Base-by-base conservation (phyloP, 2,888 invertebrate species). In the Limnephilus lunatus region DNA sequence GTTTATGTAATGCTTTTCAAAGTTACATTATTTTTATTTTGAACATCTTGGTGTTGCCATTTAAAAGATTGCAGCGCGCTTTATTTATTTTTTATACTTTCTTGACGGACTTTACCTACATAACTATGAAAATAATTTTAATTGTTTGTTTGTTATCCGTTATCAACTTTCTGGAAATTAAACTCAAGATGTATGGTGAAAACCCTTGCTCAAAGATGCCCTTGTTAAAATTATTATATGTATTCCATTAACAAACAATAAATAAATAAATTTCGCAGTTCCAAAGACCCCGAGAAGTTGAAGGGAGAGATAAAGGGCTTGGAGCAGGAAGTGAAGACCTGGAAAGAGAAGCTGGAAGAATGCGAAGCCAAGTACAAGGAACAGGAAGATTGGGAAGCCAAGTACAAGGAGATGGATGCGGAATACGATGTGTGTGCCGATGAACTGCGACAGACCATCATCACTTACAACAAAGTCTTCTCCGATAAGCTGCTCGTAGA, bases 341-440 rank as follows among this genome's bases (percentile, higher is more conserved):
- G 96, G 39, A 93, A 94, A 0, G 93, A 94, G 0, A 95, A 95
- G 92, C 86, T 95, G 14, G 94, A 94, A 3, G 94, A 95, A 31
- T 94, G 96, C 11, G 94, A 94, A 53, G 94, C 94, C 48, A 94
- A 95, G n/a, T 95, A 95, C 94, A 94, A 95, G 44, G 96, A 96
- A 2, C 93, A 96, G 44, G 95, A 95, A 80, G 95, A 48, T 48
- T 48, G 48, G 48, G 48, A 48, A 15, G 48, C 48, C 48, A 48
- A 48, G 15, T 95, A 95, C 94, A 94, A 95, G 44, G 96, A 96
- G 3, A 93, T 96, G 44, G 95, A 95, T 80, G 95, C 95, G 0
- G 96, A 97, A 94, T 95, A 96, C 94, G 96, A 96, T 82, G 95
- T 95, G 0, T 48, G 95, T 93, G 95, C 95, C 0, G 94, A 95